A percentile compares a stretch with the other conserved stretches of the same genome.
These are phyloP conservation scores for Meta bourneti DNA, from an alignment of 2,888 invertebrate genomes.

Conservation along the genomic window DNA sequence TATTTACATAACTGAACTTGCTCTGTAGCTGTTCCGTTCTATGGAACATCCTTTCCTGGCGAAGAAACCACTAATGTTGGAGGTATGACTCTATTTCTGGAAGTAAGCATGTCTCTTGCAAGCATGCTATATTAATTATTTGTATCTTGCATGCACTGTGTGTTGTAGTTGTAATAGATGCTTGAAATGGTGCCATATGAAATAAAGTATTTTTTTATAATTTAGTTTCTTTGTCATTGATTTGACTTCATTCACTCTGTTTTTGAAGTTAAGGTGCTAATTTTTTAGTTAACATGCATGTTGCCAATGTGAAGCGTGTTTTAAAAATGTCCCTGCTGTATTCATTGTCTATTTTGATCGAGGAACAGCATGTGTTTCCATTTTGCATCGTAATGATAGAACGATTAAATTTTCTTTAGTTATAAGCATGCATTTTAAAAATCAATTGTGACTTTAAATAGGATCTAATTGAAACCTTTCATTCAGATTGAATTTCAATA, in stretches of 20 bases:
- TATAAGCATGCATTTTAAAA: too few species aligned
- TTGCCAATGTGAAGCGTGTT: neutral
- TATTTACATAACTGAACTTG: slow-evolving; percentile 72
- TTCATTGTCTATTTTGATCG: too few species aligned
- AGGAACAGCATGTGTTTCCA: neutral
- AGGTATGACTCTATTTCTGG: slow-evolving; percentile 72
- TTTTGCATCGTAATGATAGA: too few species aligned
- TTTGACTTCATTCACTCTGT: slow-evolving; percentile 62
- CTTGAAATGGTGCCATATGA: slow-evolving; percentile 68
- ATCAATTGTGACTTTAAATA: too few species aligned
- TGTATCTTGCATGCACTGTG: slow-evolving; percentile 67
- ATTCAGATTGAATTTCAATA: too few species aligned
- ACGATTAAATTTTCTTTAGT: too few species aligned
- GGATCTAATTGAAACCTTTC: too few species aligned
- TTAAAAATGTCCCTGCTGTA: too few species aligned
- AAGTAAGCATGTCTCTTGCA: slow-evolving; percentile 69
- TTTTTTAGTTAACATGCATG: neutral
- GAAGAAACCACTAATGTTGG: slow-evolving; percentile 69
- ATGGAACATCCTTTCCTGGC: slow-evolving; percentile 75
- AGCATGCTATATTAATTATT: slow-evolving; percentile 62
- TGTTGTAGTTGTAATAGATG: slow-evolving; percentile 70
- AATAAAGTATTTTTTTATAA: slow-evolving; percentile 70
- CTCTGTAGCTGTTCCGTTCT: slow-evolving; percentile 77
- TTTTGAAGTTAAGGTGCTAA: neutral
- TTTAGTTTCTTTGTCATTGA: slow-evolving; percentile 74